Base-by-base conservation (phyloP, 2,113 vertebrate genomes). In the Larimichthys polyactis region DNA sequence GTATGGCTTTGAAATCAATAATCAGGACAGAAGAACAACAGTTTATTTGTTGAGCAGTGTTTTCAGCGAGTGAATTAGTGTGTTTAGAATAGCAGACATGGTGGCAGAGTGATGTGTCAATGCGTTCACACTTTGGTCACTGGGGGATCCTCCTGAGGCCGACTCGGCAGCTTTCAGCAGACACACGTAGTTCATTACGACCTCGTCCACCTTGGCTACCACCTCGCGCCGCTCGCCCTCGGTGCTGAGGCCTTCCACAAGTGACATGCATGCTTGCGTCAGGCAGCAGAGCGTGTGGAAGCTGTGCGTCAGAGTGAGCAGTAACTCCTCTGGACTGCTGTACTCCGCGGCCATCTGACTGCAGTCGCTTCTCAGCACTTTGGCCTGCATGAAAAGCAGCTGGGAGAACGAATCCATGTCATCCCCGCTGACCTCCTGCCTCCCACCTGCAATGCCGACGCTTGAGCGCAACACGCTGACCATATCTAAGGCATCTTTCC, bases 1-100 rank as follows among this genome's bases (percentile, higher is more conserved):
- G 96, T 99, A 99, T 99, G 97, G 97, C 98, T 99, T 99, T 96
- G 94, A 97, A 97, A 96, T 97, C 96, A 95, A 96, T 96, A 95
- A 95, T 95, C 95, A 96, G 95, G 96, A 95, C 85, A 92, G 96
- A 95, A 95, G 86, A 94, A 95, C 82, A 59, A 69, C 73, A 84
- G 80, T 79, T 97, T 94, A 97, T 92, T 97, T 96, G 92, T 96
- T 95, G 94, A 97, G 96, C 96, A 96, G 96, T 95, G 94, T 97
- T 95, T 96, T 96, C 94, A 98, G 96, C 96, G 97, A 97, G 96
- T 95, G 95, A 94, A 95, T 97, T 95, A 98, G 96, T 96, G 96
- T 95, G 95, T 96, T 96, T 96, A 98, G 94, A 93, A 97, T 94
- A 96, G 96, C 95, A 89, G 96, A 96, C 96, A 97, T 97, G 95